Evolutionary conservation across 2,888 invertebrate genomes (phyloP), one percentile per base, ranked within the genome.

Genomic region (Phania funesta): DNA sequence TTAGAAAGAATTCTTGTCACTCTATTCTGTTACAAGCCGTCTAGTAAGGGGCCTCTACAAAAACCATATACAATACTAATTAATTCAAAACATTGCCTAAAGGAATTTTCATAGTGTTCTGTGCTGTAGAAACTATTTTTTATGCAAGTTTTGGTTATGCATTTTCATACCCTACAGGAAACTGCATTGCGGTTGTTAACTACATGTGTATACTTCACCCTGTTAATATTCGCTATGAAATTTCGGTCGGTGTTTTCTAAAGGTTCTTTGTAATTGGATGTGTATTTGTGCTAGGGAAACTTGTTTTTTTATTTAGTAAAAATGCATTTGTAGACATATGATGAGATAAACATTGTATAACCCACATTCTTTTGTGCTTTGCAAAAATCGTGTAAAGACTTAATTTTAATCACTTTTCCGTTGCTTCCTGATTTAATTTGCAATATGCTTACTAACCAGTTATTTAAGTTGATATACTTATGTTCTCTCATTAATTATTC

Each of bases 31-130:
- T 4, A 38, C 11, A 38, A 38, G 11, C 11, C n/a, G 35, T 38
- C 1, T 13, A 38, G 13, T 38, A 9, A 38, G n/a, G 5, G 11
- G 35, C 1, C n/a, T 11, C 35, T 4, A 38, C 35, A 38, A 38
- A 38, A 38, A 38, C 11, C 11, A 13, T 38, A 38, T 16, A 58
- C 24, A 41, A 60, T 82, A 87, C 87, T 88, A 88, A 88, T 88
- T 88, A 88, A 88, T 88, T 88, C 87, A 86, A 87, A 88, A 86
- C 86, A 87, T 78, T 86, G 87, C 88, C 86, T 85, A 83, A 84
- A 86, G 86, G 83, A 86, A 87, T 86, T 87, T 87, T 85, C 54
- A 64, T 70, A 35, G 70, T 58, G 11, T 50, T 60, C 29, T 9
- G 35, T 48, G 24, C 41, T 22, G 16, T 38, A 38, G 20, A 13